phyloP scores from a whole-genome alignment of 2,888 invertebrate genomes.

The Serripes groenlandicus region DNA sequence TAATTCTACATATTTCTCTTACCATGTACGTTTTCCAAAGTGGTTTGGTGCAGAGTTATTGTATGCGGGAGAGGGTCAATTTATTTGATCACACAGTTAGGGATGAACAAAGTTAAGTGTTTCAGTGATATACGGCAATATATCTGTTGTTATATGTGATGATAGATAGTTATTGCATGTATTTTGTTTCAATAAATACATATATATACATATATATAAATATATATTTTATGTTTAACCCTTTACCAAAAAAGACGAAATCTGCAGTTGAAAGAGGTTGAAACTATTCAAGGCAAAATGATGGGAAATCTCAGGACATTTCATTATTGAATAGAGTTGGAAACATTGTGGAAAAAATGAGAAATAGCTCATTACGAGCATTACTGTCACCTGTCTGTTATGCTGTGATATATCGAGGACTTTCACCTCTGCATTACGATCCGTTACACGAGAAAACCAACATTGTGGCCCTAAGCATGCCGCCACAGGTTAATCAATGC shows the following conservation, averaged over 20 bases:
- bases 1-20: neutral
- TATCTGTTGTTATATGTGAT: no score
- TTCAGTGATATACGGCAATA: no score
- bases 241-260: neutral
- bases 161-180: no score
- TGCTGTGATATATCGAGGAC: no score
- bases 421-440: no score
- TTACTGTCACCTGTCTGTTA: no score
- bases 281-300: neutral
- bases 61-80: neutral
- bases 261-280: neutral
- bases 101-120: no score
- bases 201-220: no score
- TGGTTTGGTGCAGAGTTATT: neutral
- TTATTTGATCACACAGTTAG: neutral
- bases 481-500: no score
- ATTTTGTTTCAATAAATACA: no score
- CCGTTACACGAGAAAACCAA: no score
- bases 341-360: conserved; percentile 9
- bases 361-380: neutral
- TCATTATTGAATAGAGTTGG: neutral
- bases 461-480: no score
- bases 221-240: neutral
- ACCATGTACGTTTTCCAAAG: neutral
- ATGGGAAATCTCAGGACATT: neutral